Percentiles rank a stretch among this genome's conserved stretches.
These are phyloP conservation scores for Gymnoscopelus microlampas DNA, from an alignment of 2,797 vertebrate species.

Conservation along the genomic window DNA sequence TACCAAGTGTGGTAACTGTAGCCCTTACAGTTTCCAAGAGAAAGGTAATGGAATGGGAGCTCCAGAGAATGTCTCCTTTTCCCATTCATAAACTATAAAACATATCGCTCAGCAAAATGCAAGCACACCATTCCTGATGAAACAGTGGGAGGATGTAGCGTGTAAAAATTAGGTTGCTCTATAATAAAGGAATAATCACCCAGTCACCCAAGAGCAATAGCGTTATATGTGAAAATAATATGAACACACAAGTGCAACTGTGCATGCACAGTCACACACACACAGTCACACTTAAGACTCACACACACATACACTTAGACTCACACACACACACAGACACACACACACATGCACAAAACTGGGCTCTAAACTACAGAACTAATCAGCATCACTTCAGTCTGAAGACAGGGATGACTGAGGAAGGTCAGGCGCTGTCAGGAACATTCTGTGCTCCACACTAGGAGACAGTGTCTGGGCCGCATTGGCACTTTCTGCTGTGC, in stretches of 20 bases:
- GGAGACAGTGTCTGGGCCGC: conserved; percentile 7
- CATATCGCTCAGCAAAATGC: too few species aligned
- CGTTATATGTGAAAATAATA: neutral
- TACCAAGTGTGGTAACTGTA: too few species aligned
- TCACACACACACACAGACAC: neutral
- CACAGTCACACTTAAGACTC: neutral
- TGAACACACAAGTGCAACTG: neutral
- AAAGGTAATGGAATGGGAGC: too few species aligned
- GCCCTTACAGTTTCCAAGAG: too few species aligned
- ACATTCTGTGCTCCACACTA: conserved; percentile 19
- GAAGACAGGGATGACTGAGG: conserved; percentile 27
- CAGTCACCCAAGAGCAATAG: too few species aligned
- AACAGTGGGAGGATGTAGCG: too few species aligned
- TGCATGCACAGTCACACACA: neutral
- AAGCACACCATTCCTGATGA: too few species aligned
- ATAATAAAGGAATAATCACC: too few species aligned
- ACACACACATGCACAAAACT: conserved; percentile 10
- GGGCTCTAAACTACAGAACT: conserved; percentile 19
- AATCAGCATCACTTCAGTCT: conserved; percentile 40
- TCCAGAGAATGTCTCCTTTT: too few species aligned
- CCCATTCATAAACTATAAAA: too few species aligned
- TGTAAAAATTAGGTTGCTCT: too few species aligned
- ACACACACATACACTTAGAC: neutral
- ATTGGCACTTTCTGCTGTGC: conserved; percentile 11
- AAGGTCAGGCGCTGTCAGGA: conserved; percentile 43